phyloP scores from a whole-genome alignment of 2,113 vertebrate species.

The Tonatia bakeri region DNA sequence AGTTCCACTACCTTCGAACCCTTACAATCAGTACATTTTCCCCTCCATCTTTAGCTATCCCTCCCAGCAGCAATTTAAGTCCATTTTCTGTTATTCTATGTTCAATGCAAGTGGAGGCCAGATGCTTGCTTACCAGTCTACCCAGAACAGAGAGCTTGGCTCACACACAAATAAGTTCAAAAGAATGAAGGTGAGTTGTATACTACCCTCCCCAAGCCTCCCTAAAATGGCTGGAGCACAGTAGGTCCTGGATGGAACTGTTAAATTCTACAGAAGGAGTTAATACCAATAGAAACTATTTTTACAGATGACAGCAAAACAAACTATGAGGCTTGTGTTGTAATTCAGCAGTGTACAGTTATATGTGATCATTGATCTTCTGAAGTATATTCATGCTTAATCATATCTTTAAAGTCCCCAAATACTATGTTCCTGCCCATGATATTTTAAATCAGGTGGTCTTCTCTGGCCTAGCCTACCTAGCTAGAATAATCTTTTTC shows the following conservation, averaged over 20 bases:
- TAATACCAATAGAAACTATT: background rate
- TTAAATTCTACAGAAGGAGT: background rate
- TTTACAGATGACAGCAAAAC: background rate
- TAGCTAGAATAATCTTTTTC: background rate
- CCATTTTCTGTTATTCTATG: slow-evolving; percentile 47
- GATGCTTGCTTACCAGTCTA: slow-evolving; percentile 44
- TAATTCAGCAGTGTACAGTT: background rate
- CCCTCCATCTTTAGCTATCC: slow-evolving; percentile 41
- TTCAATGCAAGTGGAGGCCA: slow-evolving; percentile 50
- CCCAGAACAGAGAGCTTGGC: slow-evolving; percentile 21
- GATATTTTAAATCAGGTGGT: background rate
- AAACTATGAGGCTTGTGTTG: background rate
- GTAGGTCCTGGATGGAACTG: background rate
- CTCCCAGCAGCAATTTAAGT: slow-evolving; percentile 15
- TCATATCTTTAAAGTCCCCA: background rate
- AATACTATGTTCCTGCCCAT: background rate
- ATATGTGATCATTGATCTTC: background rate
- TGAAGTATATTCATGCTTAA: background rate
- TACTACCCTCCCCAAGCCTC: background rate
- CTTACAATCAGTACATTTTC: slow-evolving; percentile 41
- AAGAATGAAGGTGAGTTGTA: slow-evolving; percentile 23
- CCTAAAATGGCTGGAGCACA: slow-evolving; percentile 30
- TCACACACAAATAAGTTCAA: slow-evolving; percentile 46
- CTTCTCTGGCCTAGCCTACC: background rate
- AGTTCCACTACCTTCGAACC: slow-evolving; percentile 43